phyloP scores from a whole-genome alignment of 1,140 invertebrate genomes.

The Drosophila serrata region DNA sequence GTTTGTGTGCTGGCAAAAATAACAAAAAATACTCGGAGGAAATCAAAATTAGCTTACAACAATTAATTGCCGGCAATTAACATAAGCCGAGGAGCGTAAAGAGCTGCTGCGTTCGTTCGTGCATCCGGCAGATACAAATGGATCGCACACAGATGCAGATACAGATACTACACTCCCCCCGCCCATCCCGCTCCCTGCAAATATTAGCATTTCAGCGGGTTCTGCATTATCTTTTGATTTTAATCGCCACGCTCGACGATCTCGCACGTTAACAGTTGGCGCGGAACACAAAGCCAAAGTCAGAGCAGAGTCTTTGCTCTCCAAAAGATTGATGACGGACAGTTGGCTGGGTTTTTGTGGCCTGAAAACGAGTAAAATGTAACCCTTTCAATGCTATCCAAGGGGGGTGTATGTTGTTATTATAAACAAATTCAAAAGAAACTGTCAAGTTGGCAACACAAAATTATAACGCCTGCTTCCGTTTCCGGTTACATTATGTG shows the following conservation, averaged over 20 bases:
- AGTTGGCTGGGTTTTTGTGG: slow-evolving; percentile 21
- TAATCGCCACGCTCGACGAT: slow-evolving; percentile 70
- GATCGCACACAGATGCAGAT: background rate
- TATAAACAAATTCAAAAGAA: background rate
- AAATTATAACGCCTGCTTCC: slow-evolving; percentile 11
- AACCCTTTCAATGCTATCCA: background rate
- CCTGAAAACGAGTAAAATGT: background rate
- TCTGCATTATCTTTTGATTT: slow-evolving; percentile 57
- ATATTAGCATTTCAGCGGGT: slow-evolving; percentile 37
- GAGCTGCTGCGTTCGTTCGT: slow-evolving; percentile 25
- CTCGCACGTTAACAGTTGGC: slow-evolving; percentile 65
- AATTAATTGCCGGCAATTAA: slow-evolving; percentile 70
- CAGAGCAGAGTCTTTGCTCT: slow-evolving; percentile 30
- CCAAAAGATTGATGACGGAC: slow-evolving; percentile 34
- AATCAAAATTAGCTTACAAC: slow-evolving; percentile 68
- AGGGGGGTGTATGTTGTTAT: background rate
- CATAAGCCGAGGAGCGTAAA: slow-evolving; percentile 58
- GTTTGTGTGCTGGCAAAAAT: slow-evolving; percentile 33
- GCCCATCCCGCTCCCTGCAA: background rate
- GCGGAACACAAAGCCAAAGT: slow-evolving; percentile 24
- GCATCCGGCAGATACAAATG: slow-evolving; percentile 56
- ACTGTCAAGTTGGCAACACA: slow-evolving; percentile 4
- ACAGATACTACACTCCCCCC: background rate
- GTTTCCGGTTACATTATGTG: slow-evolving; percentile 10
- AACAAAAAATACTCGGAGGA: slow-evolving; percentile 28